Percentiles rank a stretch among this genome's conserved stretches.
Conservation (phyloP, 2,888 invertebrate genomes). For the Ganaspis brasiliensis region DNA sequence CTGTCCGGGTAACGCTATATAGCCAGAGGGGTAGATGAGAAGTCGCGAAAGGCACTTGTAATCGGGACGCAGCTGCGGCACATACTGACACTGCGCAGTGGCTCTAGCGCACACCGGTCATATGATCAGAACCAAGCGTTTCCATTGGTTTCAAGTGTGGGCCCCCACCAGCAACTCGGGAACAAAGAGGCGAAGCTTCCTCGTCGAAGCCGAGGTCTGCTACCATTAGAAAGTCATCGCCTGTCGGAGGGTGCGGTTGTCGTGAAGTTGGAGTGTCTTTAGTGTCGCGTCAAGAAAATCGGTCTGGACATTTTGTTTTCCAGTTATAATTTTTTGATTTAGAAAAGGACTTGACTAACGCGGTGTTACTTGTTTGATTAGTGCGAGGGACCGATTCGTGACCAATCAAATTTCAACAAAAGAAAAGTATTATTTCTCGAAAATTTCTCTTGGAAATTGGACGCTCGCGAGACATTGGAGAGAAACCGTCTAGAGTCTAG, state of each 20-base stretch:
- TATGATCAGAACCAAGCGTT: neutral
- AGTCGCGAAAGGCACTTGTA: conserved; percentile 49
- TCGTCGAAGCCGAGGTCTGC: conserved; percentile 30
- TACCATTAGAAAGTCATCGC: conserved; percentile 46
- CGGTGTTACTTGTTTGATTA: neutral
- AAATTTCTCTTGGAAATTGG: neutral
- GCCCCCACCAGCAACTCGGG: neutral
- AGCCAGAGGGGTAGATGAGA: conserved; percentile 43
- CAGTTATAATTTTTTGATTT: neutral
- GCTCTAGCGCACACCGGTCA: conserved; percentile 42
- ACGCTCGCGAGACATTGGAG: neutral
- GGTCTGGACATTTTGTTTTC: neutral
- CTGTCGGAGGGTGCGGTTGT: conserved; percentile 41
- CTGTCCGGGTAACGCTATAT: conserved; percentile 22
- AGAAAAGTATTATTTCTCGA: neutral
- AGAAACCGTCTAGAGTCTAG: neutral
- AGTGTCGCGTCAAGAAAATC: conserved; percentile 27
- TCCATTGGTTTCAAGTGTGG: conserved; percentile 16
- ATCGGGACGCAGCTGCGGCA: conserved; percentile 51
- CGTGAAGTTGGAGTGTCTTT: neutral
- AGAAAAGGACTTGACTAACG: conserved; percentile 8
- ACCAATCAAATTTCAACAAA: neutral
- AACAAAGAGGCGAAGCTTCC: conserved; percentile 46
- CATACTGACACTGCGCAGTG: conserved; percentile 16
- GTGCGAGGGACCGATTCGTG: neutral